Percentiles rank a stretch among this genome's conserved stretches.
These are phyloP conservation scores for Danio aesculapii DNA, from an alignment of 2,797 vertebrate genomes.

Conservation along the genomic window DNA sequence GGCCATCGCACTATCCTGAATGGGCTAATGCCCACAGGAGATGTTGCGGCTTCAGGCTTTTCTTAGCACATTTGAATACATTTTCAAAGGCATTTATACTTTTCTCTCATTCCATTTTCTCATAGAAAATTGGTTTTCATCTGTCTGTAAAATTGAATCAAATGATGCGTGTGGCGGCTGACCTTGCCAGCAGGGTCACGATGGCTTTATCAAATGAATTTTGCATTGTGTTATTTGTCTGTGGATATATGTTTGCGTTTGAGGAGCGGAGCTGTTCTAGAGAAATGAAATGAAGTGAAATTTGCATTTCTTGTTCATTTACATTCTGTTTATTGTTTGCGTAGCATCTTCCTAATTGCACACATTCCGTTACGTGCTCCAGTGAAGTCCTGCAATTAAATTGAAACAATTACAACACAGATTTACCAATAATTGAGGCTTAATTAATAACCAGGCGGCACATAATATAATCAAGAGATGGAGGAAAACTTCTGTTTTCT, in stretches of 20 bases:
- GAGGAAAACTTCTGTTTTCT: slow-evolving; percentile 9
- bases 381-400: slow-evolving; percentile 34
- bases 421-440: slow-evolving; percentile 25
- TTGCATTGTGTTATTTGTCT: slow-evolving; percentile 39
- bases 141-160: slow-evolving; percentile 57
- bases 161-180: slow-evolving; percentile 42
- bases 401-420: slow-evolving; percentile 19
- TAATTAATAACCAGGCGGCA: slow-evolving; percentile 40
- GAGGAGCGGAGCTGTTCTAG: slow-evolving; percentile 58
- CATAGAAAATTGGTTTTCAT: slow-evolving; percentile 54
- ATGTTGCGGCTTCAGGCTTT: slow-evolving; percentile 39
- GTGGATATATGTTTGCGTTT: slow-evolving; percentile 28
- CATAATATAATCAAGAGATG: slow-evolving; percentile 36
- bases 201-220: slow-evolving; percentile 46
- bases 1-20: slow-evolving; percentile 49
- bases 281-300: slow-evolving; percentile 41
- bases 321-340: slow-evolving; percentile 38
- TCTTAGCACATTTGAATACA: slow-evolving; percentile 47
- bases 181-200: slow-evolving; percentile 35
- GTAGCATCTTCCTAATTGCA: slow-evolving; percentile 20
- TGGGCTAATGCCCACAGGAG: slow-evolving; percentile 46
- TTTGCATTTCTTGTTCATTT: slow-evolving; percentile 8
- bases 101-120: slow-evolving; percentile 54
- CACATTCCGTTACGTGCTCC: slow-evolving; percentile 13
- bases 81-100: slow-evolving; percentile 44